Evolutionary conservation across 2,113 vertebrate genomes (phyloP).

Genomic region (Platysteira castanea): DNA sequence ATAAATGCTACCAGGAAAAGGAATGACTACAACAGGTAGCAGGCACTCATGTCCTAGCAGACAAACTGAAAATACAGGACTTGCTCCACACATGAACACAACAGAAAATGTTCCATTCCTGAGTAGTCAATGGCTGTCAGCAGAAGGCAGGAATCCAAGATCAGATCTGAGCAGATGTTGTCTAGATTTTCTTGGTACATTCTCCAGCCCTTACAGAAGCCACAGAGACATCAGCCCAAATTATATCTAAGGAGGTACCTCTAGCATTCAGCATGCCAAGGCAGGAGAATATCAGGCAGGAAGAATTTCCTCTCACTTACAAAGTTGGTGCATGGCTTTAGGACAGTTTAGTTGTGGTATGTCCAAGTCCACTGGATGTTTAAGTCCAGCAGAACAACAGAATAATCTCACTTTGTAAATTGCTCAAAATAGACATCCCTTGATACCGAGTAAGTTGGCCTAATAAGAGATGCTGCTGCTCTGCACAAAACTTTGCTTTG

Average conservation of each 20-base stretch:
- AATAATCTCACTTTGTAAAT: not conserved
- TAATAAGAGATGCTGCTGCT: not conserved
- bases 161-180: not conserved
- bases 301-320: not conserved
- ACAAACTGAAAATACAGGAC: not conserved
- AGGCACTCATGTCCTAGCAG: not conserved
- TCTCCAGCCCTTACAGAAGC: not conserved
- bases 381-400: not conserved
- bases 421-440: not conserved
- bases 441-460: not conserved
- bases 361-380: not conserved
- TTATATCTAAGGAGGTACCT: not conserved
- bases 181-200: not conserved
- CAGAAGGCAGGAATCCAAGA: not conserved
- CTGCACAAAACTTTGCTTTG: not conserved
- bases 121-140: not conserved
- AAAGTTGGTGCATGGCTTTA: not conserved
- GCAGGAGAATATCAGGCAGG: not conserved
- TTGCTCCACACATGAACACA: accelerated
- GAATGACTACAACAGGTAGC: not conserved
- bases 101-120: accelerated
- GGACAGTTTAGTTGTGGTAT: not conserved
- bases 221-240: not conserved
- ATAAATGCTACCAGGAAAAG: not conserved
- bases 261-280: not conserved